Base-by-base conservation (phyloP, 2,113 vertebrate species). In the Hippocampus abdominalis region DNA sequence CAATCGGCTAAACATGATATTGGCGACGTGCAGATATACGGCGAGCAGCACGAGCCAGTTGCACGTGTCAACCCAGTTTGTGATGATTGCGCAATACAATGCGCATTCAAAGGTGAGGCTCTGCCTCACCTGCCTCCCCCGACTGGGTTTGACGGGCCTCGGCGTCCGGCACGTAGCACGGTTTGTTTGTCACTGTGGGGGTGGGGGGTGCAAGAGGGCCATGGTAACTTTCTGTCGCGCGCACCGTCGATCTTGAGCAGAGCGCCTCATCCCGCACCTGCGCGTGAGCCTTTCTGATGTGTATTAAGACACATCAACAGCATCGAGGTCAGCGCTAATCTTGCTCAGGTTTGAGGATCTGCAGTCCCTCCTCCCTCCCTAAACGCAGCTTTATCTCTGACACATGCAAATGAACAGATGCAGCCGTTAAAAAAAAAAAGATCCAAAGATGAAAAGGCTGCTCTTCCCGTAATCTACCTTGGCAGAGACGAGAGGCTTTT, bases 401-500 rank as follows among this genome's bases (percentile, higher is more conserved):
- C 85, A 89, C 89, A 91, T 93, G 90, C 89, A 91, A 93, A 93
- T 92, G 85, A 89, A 86, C 72, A 79, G 60, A 89, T 77, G 79
- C 86, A 83, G 84, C 83, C 74, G 84, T 78, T 44, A 42, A 42
- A 49, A 49, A 49, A 49, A 86, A 83, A 90, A 84, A 90, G 89
- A 92, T 92, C 85, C 89, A 85, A 91, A 92, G 89, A 92, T 91
- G 88, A 78, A 81, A 90, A 85, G 79, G 83, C 89, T 89, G 87
- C 87, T 86, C 81, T 85, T 84, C 88, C 89, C 81, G 84, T 89
- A 91, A 91, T 89, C 88, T 89, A 89, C 89, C 89, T 87, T 71
- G 21, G 77, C 71, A 9, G 80, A 89, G 88, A 89, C 80, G 86
- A 81, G 85, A 84, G 82, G 81, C 81, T 88, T 89, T 90, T 90